Conservation (phyloP, 2,888 invertebrate species). For the Catocala nupta region DNA sequence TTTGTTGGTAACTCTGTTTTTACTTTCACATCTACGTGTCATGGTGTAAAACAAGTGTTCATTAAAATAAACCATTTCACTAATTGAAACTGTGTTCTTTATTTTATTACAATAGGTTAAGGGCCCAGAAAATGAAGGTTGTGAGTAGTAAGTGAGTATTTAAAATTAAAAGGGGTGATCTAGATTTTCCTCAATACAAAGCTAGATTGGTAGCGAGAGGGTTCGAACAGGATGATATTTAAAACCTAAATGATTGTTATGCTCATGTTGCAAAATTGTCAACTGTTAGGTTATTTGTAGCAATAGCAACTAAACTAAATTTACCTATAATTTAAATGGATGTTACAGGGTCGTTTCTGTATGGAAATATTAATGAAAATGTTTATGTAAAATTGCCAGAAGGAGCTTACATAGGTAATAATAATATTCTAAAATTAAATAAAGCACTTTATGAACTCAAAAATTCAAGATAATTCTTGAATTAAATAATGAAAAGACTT, state of each 20-base stretch:
- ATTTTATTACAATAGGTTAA: too few relatives aligned
- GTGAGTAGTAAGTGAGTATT: slow-evolving; percentile 4
- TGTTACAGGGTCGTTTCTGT: slow-evolving; percentile 11
- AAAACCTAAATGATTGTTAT: slow-evolving; percentile 4
- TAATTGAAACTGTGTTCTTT: too few relatives aligned
- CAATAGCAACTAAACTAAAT: background rate
- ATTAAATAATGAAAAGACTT: too few relatives aligned
- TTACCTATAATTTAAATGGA: slow-evolving; percentile 11
- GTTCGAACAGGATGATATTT: slow-evolving; percentile 1
- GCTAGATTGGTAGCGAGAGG: slow-evolving; percentile 8
- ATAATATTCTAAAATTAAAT: slow-evolving; percentile 19
- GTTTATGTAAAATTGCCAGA: slow-evolving; percentile 7
- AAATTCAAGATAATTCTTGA: too few relatives aligned
- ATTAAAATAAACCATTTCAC: too few relatives aligned
- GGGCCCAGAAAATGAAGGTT: background rate
- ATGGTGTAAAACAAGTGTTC: too few relatives aligned
- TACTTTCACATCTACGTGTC: too few relatives aligned
- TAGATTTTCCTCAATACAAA: background rate
- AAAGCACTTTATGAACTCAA: slow-evolving; percentile 13
- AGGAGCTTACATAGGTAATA: slow-evolving; percentile 8
- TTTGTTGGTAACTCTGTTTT: too few relatives aligned
- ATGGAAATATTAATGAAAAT: slow-evolving; percentile 4
- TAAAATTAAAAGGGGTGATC: background rate
- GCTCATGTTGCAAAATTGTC: slow-evolving; percentile 2
- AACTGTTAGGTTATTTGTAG: background rate